Evolutionary conservation across 2,888 invertebrate genomes (phyloP).

Genomic region (Meganola albula): DNA sequence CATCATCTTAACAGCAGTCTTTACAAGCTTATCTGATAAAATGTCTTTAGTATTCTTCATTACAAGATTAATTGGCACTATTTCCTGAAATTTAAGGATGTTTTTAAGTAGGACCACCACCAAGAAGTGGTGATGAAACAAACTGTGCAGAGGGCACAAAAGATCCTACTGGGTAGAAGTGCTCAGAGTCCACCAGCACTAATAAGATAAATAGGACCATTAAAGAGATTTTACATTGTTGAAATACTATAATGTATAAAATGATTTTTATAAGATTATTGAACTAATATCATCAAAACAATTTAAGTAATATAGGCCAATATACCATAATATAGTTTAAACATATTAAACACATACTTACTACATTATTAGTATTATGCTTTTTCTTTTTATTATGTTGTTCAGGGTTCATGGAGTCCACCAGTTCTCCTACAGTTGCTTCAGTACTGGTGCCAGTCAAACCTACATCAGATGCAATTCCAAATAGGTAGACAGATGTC

Average conservation of each 20-base stretch:
- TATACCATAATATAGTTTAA: slow-evolving; percentile 1
- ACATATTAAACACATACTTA: slow-evolving; percentile 48
- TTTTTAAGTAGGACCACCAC: too few relatives aligned
- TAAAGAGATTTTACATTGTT: too few relatives aligned
- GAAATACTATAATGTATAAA: too few relatives aligned
- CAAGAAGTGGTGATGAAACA: too few relatives aligned
- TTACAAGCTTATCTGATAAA: slow-evolving; percentile 69
- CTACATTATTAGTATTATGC: slow-evolving; percentile 51
- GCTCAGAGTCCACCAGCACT: too few relatives aligned
- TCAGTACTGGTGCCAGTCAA: slow-evolving; percentile 73
- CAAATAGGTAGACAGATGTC: slow-evolving; percentile 81
- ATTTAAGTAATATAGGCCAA: too few relatives aligned
- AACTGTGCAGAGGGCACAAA: too few relatives aligned
- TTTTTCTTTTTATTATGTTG: slow-evolving; percentile 67
- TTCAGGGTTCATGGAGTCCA: slow-evolving; percentile 62
- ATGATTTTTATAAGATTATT: too few relatives aligned
- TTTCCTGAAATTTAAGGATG: slow-evolving; percentile 78
- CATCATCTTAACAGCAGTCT: slow-evolving; percentile 78
- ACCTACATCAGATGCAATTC: slow-evolving; percentile 76
- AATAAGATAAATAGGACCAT: too few relatives aligned
- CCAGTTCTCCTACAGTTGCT: slow-evolving; percentile 71
- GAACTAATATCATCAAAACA: too few relatives aligned
- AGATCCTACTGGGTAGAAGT: too few relatives aligned
- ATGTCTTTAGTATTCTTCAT: slow-evolving; percentile 80
- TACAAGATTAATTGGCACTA: slow-evolving; percentile 78